Percentiles rank a stretch among this genome's conserved stretches.
phyloP scores from a whole-genome alignment of 1,140 invertebrate genomes.

The Heliconius congener region DNA sequence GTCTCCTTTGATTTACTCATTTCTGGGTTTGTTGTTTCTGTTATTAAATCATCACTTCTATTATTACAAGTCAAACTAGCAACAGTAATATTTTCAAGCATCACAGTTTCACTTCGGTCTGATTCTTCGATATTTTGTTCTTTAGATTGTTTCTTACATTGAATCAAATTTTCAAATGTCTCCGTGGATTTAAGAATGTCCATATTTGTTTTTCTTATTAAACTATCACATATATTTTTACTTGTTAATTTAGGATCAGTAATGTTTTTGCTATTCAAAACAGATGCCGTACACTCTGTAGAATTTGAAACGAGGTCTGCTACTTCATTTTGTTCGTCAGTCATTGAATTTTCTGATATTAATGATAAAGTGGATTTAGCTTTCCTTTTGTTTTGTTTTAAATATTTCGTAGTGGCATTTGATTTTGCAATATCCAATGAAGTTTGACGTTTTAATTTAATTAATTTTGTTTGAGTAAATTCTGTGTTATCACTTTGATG shows the following conservation, averaged over 20 bases:
- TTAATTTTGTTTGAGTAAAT: background rate
- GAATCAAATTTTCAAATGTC: background rate
- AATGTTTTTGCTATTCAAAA: background rate
- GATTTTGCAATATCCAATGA: background rate
- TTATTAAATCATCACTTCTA: background rate
- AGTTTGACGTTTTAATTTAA: slow-evolving; percentile 4
- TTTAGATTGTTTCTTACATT: background rate
- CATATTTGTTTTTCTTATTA: background rate
- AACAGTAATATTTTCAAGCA: slow-evolving; percentile 47
- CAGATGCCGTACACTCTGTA: background rate
- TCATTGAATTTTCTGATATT: slow-evolving; percentile 8
- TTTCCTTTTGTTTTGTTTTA: background rate
- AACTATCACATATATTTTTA: background rate
- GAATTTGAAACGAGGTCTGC: background rate
- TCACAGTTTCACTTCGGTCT: slow-evolving; percentile 42
- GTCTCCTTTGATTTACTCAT: background rate
- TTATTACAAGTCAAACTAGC: background rate
- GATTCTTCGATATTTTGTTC: background rate
- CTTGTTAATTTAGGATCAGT: background rate
- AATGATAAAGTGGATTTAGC: background rate
- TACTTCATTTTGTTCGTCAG: background rate
- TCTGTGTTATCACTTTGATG: background rate
- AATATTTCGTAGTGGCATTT: slow-evolving; percentile 1
- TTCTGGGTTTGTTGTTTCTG: background rate
- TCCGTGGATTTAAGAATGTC: background rate